A percentile compares a stretch with the other conserved stretches of the same genome.
These are phyloP conservation scores for Cuculus canorus DNA, from an alignment of 2,797 vertebrate genomes.

Conservation along the genomic window DNA sequence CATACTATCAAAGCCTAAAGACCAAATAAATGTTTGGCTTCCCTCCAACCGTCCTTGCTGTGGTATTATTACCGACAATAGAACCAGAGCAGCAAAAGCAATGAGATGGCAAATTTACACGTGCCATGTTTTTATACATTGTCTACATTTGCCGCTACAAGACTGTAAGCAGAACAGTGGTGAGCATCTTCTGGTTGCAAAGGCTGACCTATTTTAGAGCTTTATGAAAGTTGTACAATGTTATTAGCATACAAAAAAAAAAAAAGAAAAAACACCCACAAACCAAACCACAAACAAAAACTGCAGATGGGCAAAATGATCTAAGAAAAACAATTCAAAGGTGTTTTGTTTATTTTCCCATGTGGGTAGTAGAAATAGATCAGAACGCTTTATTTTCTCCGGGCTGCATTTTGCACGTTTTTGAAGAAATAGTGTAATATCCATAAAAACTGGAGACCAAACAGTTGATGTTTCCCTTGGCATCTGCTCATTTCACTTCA, in stretches of 20 bases:
- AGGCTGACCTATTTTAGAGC: constrained; percentile 35
- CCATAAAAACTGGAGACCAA: not conserved
- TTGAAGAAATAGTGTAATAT: not conserved
- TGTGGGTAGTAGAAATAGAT: constrained; percentile 38
- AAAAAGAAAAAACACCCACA: too few species aligned
- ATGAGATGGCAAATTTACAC: constrained; percentile 68
- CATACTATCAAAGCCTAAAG: constrained; percentile 65
- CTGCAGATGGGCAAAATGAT: constrained; percentile 23
- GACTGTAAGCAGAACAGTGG: constrained; percentile 36
- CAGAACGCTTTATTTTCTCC: not conserved
- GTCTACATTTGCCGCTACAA: constrained; percentile 59
- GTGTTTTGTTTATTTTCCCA: constrained; percentile 32
- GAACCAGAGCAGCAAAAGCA: constrained; percentile 66
- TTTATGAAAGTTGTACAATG: not conserved
- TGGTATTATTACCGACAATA: constrained; percentile 69
- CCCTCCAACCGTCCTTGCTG: constrained; percentile 55
- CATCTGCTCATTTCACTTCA: not conserved
- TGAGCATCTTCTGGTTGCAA: constrained; percentile 44
- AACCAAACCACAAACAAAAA: too few species aligned
- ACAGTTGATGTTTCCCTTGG: not conserved
- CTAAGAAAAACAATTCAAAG: constrained; percentile 34
- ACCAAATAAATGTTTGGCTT: constrained; percentile 71
- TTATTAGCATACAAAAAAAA: not conserved
- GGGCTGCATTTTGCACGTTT: not conserved
- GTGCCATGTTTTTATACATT: constrained; percentile 58